Base-by-base conservation (phyloP, 2,888 invertebrate species). In the Nemurella pictetii region DNA sequence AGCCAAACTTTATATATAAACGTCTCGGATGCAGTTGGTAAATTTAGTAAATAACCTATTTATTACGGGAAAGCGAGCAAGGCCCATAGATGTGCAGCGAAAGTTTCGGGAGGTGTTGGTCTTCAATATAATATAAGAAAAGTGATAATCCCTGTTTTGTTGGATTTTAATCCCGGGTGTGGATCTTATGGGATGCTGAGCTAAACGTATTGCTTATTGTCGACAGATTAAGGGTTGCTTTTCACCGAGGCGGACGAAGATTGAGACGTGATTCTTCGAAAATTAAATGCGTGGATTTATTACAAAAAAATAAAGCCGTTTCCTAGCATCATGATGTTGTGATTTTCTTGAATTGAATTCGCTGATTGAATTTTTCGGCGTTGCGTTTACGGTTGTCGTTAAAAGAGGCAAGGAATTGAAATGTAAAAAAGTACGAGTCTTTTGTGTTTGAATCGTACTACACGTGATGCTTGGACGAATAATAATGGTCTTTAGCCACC, bases 41-140 rank as follows among this genome's bases (percentile, higher is more conserved):
- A 78, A 78, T 78, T 30, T 30, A 15, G 78, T 78, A 78, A 78
- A 78, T 78, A 78, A 78, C 78, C 78, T 78, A 78, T 78, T 78
- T 78, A 78, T 78, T 78, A 78, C 78, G 78, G 78, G 30, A 29
- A 78, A 29, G 15, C 78, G 78, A 78, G 20, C 78, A 78, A 28
- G n/a, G 7, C 9, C 20, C 30, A 30, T 7, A n/a, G 28, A 77
- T 27, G 12, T 32, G 55, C 55, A 55, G 55, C 12, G 20, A 55
- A 55, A 2, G 15, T 28, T 78, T 28, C 30, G n/a, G 4, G 30
- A 78, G 78, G 78, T 78, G 78, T 75, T 75, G 75, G 75, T 26
- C 27, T 75, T 55, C 27, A 15, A 12, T 29, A 78, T 29, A 78
- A 78, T 75, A 27, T 27, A 28, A 28, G 28, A 30, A n/a, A 30